Evolutionary conservation across 2,113 vertebrate genomes (phyloP).

Genomic region (Cervus canadensis): DNA sequence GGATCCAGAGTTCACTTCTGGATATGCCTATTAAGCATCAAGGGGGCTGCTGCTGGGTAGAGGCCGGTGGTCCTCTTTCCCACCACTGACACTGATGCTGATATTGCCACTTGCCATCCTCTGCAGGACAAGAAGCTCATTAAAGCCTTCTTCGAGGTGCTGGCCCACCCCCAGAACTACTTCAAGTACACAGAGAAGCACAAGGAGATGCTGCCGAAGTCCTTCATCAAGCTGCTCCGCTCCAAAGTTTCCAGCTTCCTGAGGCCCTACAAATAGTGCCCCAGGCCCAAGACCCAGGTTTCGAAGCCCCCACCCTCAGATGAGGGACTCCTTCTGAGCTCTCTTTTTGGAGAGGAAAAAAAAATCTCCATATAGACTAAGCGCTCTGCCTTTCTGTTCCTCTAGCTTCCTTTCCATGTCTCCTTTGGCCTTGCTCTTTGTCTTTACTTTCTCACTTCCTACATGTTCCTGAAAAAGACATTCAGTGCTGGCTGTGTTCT

Average conservation of each 20-base stretch:
- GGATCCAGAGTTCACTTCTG: not conserved
- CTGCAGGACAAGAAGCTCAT: constrained; percentile 98
- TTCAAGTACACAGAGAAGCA: constrained; percentile 99
- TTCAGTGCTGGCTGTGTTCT: constrained; percentile 31
- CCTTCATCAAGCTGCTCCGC: constrained; percentile 97
- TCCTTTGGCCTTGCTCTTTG: not conserved
- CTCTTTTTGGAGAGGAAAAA: constrained; percentile 51
- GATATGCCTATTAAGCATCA: not conserved
- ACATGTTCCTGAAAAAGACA: constrained; percentile 42
- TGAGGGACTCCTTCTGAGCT: constrained; percentile 71
- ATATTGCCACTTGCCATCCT: constrained; percentile 10
- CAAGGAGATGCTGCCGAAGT: constrained; percentile 97
- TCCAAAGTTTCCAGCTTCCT: constrained; percentile 98
- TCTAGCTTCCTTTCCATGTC: not conserved
- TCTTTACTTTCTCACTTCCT: not conserved
- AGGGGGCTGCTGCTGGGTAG: not conserved
- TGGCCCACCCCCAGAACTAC: constrained; percentile 98
- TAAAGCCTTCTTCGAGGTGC: constrained; percentile 97
- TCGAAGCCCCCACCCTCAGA: constrained; percentile 49
- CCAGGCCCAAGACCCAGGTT: not conserved
- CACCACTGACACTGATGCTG: not conserved
- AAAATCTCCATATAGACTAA: constrained; percentile 76
- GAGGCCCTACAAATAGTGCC: constrained; percentile 94
- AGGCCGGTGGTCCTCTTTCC: not conserved
- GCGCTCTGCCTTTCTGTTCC: constrained; percentile 46